Evolutionary conservation across 2,113 vertebrate species (phyloP).

Genomic region (Plectropomus leopardus): DNA sequence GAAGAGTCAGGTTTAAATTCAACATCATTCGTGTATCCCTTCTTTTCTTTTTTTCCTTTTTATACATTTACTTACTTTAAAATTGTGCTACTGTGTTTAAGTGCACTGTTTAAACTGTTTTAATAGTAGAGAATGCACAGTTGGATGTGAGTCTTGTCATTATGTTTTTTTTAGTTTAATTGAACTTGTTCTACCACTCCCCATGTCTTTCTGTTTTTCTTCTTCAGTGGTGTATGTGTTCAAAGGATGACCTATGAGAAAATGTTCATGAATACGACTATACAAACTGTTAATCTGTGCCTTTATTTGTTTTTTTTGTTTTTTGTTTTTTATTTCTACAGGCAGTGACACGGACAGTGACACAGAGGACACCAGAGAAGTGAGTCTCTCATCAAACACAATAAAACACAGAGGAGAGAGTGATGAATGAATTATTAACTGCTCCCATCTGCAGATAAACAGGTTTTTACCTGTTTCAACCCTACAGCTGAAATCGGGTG

Average conservation of each 20-base stretch:
- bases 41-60: not conserved
- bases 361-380: conserved; percentile 89
- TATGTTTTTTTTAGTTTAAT: not conserved
- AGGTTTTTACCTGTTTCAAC: conserved; percentile 64
- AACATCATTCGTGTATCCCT: not conserved
- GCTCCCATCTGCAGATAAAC: conserved; percentile 39
- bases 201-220: not conserved
- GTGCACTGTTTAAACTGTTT: not conserved
- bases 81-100: not conserved
- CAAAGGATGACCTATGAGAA: not conserved
- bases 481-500: conserved; percentile 18
- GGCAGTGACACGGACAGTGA: conserved; percentile 98
- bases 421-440: conserved; percentile 57
- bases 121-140: not conserved
- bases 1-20: not conserved
- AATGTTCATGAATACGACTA: not conserved
- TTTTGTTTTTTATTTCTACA: conserved; percentile 82
- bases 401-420: not conserved
- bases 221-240: not conserved
- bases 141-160: not conserved
- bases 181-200: not conserved
- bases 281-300: conserved; percentile 46
- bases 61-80: not conserved
- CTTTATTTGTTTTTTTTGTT: conserved; percentile 21
- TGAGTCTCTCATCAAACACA: conserved; percentile 71